phyloP scores from a whole-genome alignment of 2,113 vertebrate genomes.

The Poecilia latipinna region DNA sequence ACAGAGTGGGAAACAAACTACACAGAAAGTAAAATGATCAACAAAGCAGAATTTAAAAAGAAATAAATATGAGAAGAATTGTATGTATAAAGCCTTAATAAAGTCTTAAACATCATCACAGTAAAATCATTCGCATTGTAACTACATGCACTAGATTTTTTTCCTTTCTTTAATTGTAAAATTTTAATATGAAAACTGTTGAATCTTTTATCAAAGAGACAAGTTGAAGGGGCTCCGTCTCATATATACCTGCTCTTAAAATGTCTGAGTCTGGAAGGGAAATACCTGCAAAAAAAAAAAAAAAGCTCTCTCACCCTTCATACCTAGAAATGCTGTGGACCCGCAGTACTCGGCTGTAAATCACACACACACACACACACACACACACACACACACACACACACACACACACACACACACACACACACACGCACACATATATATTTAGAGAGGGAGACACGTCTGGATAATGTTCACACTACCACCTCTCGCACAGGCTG shows the following conservation, averaged over 20 bases:
- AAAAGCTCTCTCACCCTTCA: conserved; percentile 69
- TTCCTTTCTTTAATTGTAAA: conserved; percentile 1
- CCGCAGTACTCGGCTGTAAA: conserved; percentile 78
- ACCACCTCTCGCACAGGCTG: conserved; percentile 53
- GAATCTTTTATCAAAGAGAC: conserved; percentile 42
- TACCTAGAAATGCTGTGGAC: conserved; percentile 77
- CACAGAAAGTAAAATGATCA: too few relatives aligned
- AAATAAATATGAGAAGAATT: neutral
- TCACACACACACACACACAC: conserved; percentile 66
- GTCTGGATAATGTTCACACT: conserved; percentile 49
- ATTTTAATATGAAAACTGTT: neutral
- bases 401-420: too few relatives aligned
- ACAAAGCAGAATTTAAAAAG: neutral
- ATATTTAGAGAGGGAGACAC: too few relatives aligned
- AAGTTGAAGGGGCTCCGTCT: conserved; percentile 30
- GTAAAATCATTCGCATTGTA: neutral
- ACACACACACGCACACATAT: too few relatives aligned
- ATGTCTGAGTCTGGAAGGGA: conserved; percentile 20
- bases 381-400: too few relatives aligned
- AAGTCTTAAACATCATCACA: neutral
- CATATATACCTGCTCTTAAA: conserved; percentile 7
- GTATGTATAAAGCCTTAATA: too few relatives aligned
- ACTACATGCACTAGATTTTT: neutral
- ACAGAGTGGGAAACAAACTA: too few relatives aligned
- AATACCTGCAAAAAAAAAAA: conserved; percentile 76